Evolutionary conservation across 2,888 invertebrate genomes (phyloP).

Genomic region (Pheosia gnoma): DNA sequence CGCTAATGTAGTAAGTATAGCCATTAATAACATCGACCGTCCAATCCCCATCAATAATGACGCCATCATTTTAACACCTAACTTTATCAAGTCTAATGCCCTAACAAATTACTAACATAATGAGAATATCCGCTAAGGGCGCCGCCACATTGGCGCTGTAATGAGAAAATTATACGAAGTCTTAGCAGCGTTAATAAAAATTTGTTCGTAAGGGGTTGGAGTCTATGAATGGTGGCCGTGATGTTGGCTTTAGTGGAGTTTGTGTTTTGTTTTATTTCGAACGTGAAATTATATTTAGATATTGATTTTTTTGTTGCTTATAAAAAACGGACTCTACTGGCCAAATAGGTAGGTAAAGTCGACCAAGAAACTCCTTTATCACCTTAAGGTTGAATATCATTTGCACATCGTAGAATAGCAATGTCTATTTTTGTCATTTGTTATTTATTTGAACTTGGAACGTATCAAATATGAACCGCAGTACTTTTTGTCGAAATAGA

Average conservation of each 20-base stretch:
- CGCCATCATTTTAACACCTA: constrained; percentile 34
- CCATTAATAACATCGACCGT: constrained; percentile 8
- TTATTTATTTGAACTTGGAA: too few relatives aligned
- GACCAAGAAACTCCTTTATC: too few relatives aligned
- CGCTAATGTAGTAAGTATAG: too few relatives aligned
- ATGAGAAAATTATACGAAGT: constrained; percentile 80
- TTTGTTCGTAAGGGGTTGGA: constrained; percentile 64
- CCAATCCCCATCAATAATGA: constrained; percentile 25
- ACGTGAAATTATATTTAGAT: too few relatives aligned
- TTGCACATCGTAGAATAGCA: too few relatives aligned
- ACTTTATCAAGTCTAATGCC: constrained; percentile 51
- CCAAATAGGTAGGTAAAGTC: too few relatives aligned
- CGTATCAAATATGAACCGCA: too few relatives aligned
- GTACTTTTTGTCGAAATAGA: too few relatives aligned
- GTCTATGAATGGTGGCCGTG: constrained; percentile 52
- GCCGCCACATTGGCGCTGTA: constrained; percentile 48
- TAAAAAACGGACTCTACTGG: too few relatives aligned
- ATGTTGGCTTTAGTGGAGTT: neutral
- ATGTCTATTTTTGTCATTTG: too few relatives aligned
- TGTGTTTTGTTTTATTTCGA: neutral
- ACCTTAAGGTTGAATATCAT: too few relatives aligned
- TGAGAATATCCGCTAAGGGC: constrained; percentile 61
- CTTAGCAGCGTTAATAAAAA: constrained; percentile 80
- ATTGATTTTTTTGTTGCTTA: too few relatives aligned
- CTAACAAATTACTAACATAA: constrained; percentile 56